These are phyloP conservation scores for Zaprionus gabonicus DNA, from an alignment of 1,140 invertebrate species.

Conservation along the genomic window DNA sequence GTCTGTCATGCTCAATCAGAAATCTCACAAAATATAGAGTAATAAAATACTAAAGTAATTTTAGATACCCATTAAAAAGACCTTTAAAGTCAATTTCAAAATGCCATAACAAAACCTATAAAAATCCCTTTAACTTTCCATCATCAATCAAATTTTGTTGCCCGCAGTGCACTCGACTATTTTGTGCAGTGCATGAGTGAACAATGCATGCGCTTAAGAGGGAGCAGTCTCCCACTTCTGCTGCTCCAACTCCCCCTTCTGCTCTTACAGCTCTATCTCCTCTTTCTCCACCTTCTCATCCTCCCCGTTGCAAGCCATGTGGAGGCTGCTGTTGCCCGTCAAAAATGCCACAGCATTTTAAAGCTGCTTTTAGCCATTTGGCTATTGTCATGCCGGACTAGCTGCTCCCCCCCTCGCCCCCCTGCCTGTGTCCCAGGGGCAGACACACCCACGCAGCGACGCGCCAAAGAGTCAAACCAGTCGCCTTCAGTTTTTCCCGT, in stretches of 20 bases:
- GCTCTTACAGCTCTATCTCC: not conserved
- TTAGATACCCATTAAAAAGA: not conserved
- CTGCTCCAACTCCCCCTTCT: not conserved
- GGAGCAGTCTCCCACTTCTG: not conserved
- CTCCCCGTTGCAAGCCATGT: not conserved
- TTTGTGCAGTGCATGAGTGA: constrained; percentile 19
- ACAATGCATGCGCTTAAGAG: constrained; percentile 13
- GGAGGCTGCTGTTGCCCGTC: not conserved
- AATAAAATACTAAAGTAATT: not conserved
- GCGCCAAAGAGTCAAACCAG: constrained; percentile 15
- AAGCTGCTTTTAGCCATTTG: constrained; percentile 45
- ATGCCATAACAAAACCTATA: no score
- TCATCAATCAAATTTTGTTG: not conserved
- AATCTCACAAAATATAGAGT: not conserved
- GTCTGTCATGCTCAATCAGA: not conserved
- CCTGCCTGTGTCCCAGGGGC: not conserved
- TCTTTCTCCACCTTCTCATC: not conserved
- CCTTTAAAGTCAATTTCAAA: not conserved
- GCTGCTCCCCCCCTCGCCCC: not conserved
- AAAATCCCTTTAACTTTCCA: no score
- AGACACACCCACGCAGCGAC: constrained; percentile 67
- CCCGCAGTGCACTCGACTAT: not conserved
- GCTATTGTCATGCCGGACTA: constrained; percentile 27
- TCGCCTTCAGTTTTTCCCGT: constrained; percentile 1
- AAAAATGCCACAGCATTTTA: constrained; percentile 21